phyloP scores from a whole-genome alignment of 2,888 invertebrate species.

The Sarcophaga rosellei region DNA sequence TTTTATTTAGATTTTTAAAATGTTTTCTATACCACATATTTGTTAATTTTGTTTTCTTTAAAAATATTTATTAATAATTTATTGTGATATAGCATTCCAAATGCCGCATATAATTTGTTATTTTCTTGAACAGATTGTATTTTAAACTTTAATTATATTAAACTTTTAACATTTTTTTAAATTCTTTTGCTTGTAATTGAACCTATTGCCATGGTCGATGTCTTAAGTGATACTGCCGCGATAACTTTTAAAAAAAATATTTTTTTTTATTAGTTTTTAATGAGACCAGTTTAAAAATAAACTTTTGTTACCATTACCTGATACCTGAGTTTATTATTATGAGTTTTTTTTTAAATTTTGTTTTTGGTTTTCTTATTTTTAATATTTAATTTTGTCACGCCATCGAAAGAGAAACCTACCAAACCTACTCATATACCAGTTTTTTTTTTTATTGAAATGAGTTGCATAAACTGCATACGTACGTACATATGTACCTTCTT shows the following conservation, averaged over 20 bases:
- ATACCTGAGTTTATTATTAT: slow-evolving; percentile 29
- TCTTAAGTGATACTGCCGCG: slow-evolving; percentile 33
- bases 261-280: slow-evolving; percentile 56
- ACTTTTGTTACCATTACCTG: slow-evolving; percentile 23
- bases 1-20: too few relatives aligned
- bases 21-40: too few relatives aligned
- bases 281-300: slow-evolving; percentile 43
- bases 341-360: slow-evolving; percentile 6
- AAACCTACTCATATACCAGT: too few relatives aligned
- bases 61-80: too few relatives aligned
- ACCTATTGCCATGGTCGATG: background rate
- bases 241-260: slow-evolving; percentile 29
- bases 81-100: too few relatives aligned
- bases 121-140: too few relatives aligned
- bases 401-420: background rate
- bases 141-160: too few relatives aligned
- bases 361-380: slow-evolving; percentile 29
- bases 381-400: slow-evolving; percentile 63
- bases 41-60: too few relatives aligned
- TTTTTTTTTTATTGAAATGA: too few relatives aligned
- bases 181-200: background rate
- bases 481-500: too few relatives aligned
- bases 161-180: background rate
- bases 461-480: too few relatives aligned
- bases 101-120: too few relatives aligned